phyloP scores from a whole-genome alignment of 2,888 invertebrate genomes.

The Drosophila borealis region DNA sequence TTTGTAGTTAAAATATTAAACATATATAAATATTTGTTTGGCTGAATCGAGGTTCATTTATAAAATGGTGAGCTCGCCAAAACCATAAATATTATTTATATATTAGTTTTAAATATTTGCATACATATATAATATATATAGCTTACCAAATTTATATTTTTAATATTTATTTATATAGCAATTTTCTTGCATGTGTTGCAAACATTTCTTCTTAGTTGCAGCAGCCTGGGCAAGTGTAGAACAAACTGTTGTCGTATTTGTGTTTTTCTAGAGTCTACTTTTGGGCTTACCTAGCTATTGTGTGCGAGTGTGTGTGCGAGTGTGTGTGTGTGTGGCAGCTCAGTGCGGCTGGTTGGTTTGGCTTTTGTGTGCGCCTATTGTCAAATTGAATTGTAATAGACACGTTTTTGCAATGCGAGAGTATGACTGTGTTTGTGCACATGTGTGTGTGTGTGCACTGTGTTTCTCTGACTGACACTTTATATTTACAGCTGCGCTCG shows the following conservation, averaged over 20 bases:
- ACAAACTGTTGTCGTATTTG: slow-evolving; percentile 34
- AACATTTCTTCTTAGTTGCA: neutral
- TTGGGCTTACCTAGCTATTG: slow-evolving; percentile 51
- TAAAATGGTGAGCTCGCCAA: too few relatives aligned
- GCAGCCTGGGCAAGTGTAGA: slow-evolving; percentile 9
- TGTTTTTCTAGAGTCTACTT: slow-evolving; percentile 51
- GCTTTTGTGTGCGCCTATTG: slow-evolving; percentile 80
- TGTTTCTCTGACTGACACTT: slow-evolving; percentile 65
- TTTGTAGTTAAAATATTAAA: too few relatives aligned
- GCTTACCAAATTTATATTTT: too few relatives aligned
- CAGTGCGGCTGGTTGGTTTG: slow-evolving; percentile 71
- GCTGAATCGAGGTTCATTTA: too few relatives aligned
- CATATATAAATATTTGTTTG: too few relatives aligned
- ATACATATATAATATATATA: too few relatives aligned
- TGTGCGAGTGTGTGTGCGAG: slow-evolving; percentile 23
- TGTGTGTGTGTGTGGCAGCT: slow-evolving; percentile 41
- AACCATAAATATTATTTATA: too few relatives aligned
- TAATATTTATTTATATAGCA: too few relatives aligned
- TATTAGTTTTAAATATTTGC: too few relatives aligned
- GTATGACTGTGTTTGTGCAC: slow-evolving; percentile 17
- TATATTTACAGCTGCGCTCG: slow-evolving; percentile 76
- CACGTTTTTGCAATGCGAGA: slow-evolving; percentile 67
- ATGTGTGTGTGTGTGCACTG: slow-evolving; percentile 18
- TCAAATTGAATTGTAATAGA: slow-evolving; percentile 81
- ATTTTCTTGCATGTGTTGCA: neutral